Conservation (phyloP, 2,797 vertebrate species). For the Luscinia megarhynchos region DNA sequence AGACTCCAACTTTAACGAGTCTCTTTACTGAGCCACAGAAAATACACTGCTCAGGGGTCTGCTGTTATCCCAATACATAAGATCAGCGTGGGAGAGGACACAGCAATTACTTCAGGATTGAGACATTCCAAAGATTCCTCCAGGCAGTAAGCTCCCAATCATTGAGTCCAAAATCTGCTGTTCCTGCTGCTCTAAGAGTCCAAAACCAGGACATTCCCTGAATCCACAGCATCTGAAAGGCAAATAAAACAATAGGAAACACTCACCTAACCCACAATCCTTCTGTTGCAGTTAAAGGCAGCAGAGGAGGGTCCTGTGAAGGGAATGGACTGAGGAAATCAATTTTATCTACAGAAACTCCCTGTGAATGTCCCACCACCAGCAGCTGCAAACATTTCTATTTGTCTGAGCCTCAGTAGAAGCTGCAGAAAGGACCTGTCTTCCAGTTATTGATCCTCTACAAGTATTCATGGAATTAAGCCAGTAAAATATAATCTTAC, state of each 20-base stretch:
- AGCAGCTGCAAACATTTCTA: not conserved
- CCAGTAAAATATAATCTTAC: not conserved
- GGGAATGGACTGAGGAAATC: not conserved
- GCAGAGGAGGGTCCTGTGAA: not conserved
- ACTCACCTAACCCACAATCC: not conserved
- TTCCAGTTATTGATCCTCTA: not conserved
- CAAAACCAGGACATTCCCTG: not conserved
- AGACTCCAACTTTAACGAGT: not conserved
- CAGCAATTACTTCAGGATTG: not conserved
- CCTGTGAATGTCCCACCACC: accelerated
- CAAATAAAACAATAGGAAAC: not conserved
- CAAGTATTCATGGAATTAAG: not conserved
- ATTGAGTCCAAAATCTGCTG: accelerated
- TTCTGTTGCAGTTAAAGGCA: not conserved
- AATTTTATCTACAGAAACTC: not conserved
- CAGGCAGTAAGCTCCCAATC: not conserved
- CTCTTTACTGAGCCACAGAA: not conserved
- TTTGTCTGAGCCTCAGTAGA: not conserved
- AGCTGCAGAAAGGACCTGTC: not conserved
- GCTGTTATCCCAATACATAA: not conserved
- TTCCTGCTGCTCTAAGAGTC: not conserved
- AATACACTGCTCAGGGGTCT: not conserved
- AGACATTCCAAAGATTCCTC: not conserved
- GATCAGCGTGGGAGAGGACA: not conserved
- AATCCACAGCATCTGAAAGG: not conserved